These are phyloP conservation scores for Copsychus sechellarum DNA, from an alignment of 2,113 vertebrate genomes.

Conservation along the genomic window DNA sequence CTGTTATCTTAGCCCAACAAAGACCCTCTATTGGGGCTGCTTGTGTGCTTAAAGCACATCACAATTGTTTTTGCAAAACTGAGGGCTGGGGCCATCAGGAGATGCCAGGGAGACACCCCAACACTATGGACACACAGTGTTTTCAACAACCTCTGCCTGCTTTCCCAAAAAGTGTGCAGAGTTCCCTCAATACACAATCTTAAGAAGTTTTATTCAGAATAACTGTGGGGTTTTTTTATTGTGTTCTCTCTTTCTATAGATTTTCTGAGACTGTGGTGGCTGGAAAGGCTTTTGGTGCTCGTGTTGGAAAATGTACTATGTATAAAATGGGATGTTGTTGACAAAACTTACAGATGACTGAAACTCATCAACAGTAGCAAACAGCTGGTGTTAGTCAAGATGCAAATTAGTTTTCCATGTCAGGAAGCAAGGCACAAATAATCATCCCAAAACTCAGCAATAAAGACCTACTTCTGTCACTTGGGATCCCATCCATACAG, in stretches of 20 bases:
- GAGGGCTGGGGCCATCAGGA: background rate
- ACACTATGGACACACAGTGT: rapidly evolving
- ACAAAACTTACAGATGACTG: conserved; percentile 44
- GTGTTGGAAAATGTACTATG: background rate
- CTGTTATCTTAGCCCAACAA: background rate
- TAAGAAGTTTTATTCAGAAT: background rate
- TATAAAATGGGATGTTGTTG: conserved; percentile 4
- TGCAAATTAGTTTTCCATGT: conserved; percentile 46
- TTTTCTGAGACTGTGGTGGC: background rate
- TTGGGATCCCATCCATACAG: background rate
- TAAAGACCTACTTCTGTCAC: background rate
- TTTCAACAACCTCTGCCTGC: background rate
- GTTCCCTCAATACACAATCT: background rate
- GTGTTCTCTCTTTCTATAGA: background rate
- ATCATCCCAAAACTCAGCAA: background rate
- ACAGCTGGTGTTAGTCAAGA: conserved; percentile 55
- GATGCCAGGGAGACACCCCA: background rate
- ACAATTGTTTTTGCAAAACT: background rate
- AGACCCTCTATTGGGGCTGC: background rate
- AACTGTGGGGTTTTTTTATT: background rate
- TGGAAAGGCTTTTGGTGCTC: background rate
- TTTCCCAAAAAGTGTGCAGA: background rate
- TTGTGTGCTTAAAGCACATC: background rate
- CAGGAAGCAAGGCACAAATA: conserved; percentile 27
- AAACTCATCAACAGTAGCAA: conserved; percentile 55